These are phyloP conservation scores for Plecotus auritus DNA, from an alignment of 2,113 vertebrate species.

Conservation along the genomic window DNA sequence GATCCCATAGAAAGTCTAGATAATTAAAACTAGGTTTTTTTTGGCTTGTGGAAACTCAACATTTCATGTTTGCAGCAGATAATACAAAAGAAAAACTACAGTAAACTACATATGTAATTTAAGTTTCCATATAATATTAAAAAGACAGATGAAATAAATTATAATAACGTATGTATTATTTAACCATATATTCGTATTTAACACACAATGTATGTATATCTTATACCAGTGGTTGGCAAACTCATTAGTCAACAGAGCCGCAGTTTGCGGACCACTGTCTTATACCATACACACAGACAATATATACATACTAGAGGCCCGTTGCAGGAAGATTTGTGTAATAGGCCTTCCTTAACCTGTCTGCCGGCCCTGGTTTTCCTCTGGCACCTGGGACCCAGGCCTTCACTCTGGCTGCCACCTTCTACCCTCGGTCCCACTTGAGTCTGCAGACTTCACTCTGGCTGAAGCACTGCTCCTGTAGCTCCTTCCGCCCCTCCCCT, in stretches of 20 bases:
- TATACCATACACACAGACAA: not conserved
- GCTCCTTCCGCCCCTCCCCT: too few relatives aligned
- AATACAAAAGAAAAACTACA: not conserved
- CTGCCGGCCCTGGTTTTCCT: too few relatives aligned
- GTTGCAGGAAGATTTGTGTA: too few relatives aligned
- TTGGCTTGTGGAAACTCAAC: not conserved
- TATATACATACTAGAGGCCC: not conserved
- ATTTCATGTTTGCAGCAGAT: not conserved
- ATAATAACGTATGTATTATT: not conserved
- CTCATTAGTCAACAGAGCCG: too few relatives aligned
- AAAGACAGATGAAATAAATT: not conserved
- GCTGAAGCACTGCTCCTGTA: too few relatives aligned
- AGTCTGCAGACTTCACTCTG: too few relatives aligned
- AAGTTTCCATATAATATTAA: not conserved
- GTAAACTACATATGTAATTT: not conserved
- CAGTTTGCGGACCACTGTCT: too few relatives aligned
- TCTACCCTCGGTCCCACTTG: too few relatives aligned
- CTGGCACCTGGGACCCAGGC: too few relatives aligned
- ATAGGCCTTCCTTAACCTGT: too few relatives aligned
- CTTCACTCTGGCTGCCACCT: too few relatives aligned
- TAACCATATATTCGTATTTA: not conserved
- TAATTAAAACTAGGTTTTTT: not conserved
- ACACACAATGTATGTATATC: not conserved
- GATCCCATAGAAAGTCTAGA: conserved; percentile 10
- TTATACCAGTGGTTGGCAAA: not conserved